Percentiles rank a stretch among this genome's conserved stretches.
Evolutionary conservation across 2,113 vertebrate species (phyloP).

Genomic region (Notarius quadriscutis): DNA sequence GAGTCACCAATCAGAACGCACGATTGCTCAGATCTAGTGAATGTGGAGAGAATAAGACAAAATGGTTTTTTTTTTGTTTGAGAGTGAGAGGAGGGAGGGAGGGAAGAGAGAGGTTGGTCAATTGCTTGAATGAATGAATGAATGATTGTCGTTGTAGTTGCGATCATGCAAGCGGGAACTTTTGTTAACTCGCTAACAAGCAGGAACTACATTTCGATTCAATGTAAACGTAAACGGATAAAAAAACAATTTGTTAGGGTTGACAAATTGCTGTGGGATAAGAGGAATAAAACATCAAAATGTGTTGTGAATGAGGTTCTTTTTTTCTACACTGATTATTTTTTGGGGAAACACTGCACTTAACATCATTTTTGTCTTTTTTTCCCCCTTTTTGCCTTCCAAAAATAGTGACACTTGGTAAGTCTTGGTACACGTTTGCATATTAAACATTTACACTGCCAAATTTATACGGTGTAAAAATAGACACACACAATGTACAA

Average conservation of each 20-base stretch:
- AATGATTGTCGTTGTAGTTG: background rate
- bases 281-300: background rate
- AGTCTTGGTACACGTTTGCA: conserved; percentile 10
- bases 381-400: conserved; percentile 23
- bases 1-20: no score
- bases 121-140: background rate
- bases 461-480: background rate
- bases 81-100: no score
- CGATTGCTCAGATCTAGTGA: no score
- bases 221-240: background rate
- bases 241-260: background rate
- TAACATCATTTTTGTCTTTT: background rate
- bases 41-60: no score
- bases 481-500: background rate
- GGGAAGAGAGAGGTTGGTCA: background rate
- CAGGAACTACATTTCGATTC: no score
- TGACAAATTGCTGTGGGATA: background rate
- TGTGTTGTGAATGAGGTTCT: background rate
- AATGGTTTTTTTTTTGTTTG: no score
- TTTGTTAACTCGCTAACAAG: no score
- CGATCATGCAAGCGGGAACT: background rate
- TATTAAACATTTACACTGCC: background rate
- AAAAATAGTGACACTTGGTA: conserved; percentile 54
- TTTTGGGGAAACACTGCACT: background rate
- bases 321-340: background rate